These are phyloP conservation scores for Adelognathus sp. DNA, from an alignment of 2,888 invertebrate genomes.

Conservation along the genomic window DNA sequence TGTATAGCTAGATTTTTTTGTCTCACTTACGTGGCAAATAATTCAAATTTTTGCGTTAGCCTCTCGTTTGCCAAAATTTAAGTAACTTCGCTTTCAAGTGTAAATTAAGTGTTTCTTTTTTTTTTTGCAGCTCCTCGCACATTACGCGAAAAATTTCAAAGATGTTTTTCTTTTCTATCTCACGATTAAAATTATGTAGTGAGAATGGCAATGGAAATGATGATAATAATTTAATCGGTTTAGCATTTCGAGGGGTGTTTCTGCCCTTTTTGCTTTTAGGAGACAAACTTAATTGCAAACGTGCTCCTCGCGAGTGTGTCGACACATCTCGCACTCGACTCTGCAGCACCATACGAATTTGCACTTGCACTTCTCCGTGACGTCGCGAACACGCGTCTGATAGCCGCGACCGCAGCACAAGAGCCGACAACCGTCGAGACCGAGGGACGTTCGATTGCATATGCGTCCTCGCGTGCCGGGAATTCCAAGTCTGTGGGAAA, in stretches of 20 bases:
- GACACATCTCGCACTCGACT: constrained; percentile 92
- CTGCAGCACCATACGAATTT: constrained; percentile 96
- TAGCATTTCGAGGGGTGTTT: constrained; percentile 1
- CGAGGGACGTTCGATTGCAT: constrained; percentile 92
- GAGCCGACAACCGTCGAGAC: constrained; percentile 92
- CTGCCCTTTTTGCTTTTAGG: too few species aligned
- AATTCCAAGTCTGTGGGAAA: constrained; percentile 86
- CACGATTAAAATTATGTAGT: too few species aligned
- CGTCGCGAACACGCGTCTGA: constrained; percentile 91
- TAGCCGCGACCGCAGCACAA: constrained; percentile 95
- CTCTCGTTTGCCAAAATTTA: constrained; percentile 43
- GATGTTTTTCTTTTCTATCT: too few species aligned
- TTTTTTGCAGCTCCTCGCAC: constrained; percentile 6
- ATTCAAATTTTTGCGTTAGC: constrained; percentile 15
- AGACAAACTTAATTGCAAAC: constrained; percentile 88
- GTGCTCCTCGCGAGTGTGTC: constrained; percentile 90
- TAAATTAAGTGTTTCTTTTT: not conserved
- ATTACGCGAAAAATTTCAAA: too few species aligned
- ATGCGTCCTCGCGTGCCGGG: constrained; percentile 91
- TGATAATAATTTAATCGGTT: constrained; percentile 1
- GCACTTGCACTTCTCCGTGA: constrained; percentile 94
- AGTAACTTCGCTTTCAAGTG: not conserved
- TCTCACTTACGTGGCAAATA: constrained; percentile 19
- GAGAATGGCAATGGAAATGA: too few species aligned
- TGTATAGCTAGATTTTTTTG: constrained; percentile 24